phyloP scores from a whole-genome alignment of 2,113 vertebrate genomes.

The Numida meleagris region DNA sequence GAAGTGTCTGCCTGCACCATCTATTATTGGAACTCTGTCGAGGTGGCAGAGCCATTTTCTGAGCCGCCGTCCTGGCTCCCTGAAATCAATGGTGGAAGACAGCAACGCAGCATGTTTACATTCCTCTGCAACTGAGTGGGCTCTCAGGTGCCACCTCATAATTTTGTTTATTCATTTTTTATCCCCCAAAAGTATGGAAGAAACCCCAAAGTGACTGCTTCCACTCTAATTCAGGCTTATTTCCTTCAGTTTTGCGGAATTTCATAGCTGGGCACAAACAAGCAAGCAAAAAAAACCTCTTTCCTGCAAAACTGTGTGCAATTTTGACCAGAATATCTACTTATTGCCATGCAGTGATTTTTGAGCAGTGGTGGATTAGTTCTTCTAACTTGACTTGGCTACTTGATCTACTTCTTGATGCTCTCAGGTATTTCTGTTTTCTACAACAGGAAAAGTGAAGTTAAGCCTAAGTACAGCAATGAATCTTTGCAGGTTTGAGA shows the following conservation, averaged over 20 bases:
- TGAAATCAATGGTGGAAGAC: not conserved
- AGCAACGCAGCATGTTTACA: not conserved
- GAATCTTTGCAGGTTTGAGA: not conserved
- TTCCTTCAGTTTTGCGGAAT: not conserved
- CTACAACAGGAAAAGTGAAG: not conserved
- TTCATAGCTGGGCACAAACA: not conserved
- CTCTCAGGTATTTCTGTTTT: not conserved
- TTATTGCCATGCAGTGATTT: not conserved
- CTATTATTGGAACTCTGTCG: constrained; percentile 7
- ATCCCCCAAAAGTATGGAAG: not conserved
- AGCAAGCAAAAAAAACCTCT: not conserved
- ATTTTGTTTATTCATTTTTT: not conserved
- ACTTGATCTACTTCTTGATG: not conserved
- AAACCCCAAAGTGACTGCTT: fast-evolving
- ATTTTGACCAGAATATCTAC: not conserved
- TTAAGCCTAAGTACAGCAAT: fast-evolving
- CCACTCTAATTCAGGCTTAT: fast-evolving
- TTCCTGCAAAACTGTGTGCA: fast-evolving
- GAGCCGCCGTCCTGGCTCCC: not conserved
- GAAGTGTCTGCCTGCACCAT: not conserved
- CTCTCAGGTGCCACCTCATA: not conserved
- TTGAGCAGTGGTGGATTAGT: not conserved
- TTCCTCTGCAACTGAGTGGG: not conserved
- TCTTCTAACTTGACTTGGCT: not conserved
- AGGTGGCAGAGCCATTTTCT: not conserved